These are phyloP conservation scores for Anomalospiza imberbis DNA, from an alignment of 2,797 vertebrate species.

Conservation along the genomic window DNA sequence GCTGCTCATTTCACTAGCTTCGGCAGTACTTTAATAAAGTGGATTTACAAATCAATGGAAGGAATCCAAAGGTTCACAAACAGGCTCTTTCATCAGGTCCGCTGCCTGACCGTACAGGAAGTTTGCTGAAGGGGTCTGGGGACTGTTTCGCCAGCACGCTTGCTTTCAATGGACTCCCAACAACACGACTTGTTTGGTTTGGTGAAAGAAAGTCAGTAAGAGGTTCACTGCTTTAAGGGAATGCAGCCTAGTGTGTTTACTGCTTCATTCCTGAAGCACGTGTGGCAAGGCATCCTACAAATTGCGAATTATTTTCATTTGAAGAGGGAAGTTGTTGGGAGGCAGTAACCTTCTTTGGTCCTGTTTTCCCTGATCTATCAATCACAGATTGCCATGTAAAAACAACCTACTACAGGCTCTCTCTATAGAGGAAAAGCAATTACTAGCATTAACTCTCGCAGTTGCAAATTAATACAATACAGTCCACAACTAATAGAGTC, in stretches of 20 bases:
- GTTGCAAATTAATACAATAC: constrained; percentile 46
- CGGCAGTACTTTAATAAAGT: constrained; percentile 46
- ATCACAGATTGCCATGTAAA: constrained; percentile 51
- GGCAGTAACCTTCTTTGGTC: constrained; percentile 54
- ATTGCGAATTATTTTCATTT: constrained; percentile 53
- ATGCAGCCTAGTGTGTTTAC: constrained; percentile 21
- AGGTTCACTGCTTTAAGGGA: constrained; percentile 48
- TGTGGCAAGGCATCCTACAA: constrained; percentile 37
- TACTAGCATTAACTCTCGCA: constrained; percentile 56
- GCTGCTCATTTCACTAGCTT: constrained; percentile 49
- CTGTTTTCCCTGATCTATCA: constrained; percentile 60
- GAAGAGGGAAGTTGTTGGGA: constrained; percentile 29
- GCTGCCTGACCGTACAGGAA: constrained; percentile 45
- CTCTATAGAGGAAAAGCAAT: constrained; percentile 48
- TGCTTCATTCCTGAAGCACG: constrained; percentile 1
- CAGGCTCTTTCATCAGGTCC: constrained; percentile 57
- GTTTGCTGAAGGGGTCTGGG: constrained; percentile 62
- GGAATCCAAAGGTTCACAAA: constrained; percentile 62
- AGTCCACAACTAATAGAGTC: not conserved
- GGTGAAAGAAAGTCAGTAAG: constrained; percentile 40
- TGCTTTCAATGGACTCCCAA: constrained; percentile 44
- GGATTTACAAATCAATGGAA: constrained; percentile 65
- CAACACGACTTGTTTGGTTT: constrained; percentile 40
- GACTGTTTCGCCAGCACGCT: constrained; percentile 45
- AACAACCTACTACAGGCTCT: constrained; percentile 31